phyloP scores from a whole-genome alignment of 2,797 vertebrate species.

The Anas bahamensis region DNA sequence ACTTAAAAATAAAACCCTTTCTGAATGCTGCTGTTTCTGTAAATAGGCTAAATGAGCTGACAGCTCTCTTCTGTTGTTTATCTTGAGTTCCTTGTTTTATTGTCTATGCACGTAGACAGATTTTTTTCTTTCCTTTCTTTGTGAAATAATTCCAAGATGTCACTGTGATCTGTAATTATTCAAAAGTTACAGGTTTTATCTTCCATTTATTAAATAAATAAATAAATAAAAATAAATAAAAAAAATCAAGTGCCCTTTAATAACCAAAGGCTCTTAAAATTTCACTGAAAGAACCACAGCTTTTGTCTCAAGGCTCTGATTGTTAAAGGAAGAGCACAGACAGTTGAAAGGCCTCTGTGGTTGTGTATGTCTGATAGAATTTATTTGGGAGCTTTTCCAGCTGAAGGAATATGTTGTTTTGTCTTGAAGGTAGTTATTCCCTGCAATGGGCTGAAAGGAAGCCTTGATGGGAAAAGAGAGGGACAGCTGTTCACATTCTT shows the following conservation, averaged over 20 bases:
- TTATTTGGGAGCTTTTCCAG: conserved; percentile 26
- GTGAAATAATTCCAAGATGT: not conserved
- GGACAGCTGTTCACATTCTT: not conserved
- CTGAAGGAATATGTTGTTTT: conserved; percentile 16
- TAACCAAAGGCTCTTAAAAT: not conserved
- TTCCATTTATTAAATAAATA: not conserved
- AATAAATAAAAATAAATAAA: not conserved
- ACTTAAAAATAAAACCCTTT: conserved; percentile 37
- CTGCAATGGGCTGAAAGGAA: not conserved
- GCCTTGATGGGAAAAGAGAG: not conserved
- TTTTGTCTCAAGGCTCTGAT: conserved; percentile 7
- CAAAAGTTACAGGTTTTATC: not conserved
- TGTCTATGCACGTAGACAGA: not conserved
- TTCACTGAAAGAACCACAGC: not conserved
- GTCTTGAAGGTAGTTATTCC: conserved; percentile 32
- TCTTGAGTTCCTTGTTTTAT: not conserved
- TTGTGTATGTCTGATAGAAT: conserved; percentile 25
- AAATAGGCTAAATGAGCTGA: conserved; percentile 53
- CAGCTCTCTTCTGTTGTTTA: conserved; percentile 36
- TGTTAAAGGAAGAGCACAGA: not conserved
- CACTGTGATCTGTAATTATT: not conserved
- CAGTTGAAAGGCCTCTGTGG: conserved; percentile 4
- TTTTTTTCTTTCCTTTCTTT: not conserved
- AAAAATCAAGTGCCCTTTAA: not conserved
- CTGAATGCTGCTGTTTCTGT: conserved; percentile 32